Conservation (phyloP, 2,888 invertebrate genomes). For the Hirtodrosophila confusa region DNA sequence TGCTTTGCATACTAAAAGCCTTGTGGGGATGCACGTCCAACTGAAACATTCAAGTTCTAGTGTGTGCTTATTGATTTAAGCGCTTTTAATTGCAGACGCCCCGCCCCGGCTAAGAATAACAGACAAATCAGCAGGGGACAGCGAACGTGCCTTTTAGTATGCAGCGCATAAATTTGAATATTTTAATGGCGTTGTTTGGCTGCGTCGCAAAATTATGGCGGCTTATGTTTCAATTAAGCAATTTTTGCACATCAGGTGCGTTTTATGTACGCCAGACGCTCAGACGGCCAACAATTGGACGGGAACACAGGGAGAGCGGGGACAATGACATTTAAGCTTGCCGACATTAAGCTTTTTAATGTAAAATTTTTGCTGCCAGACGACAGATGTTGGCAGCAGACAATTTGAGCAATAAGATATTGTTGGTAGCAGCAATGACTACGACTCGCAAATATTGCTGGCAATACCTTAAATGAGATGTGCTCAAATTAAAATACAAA, state of each 20-base stretch:
- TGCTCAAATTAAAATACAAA: conserved; percentile 57
- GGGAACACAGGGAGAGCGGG: conserved; percentile 10
- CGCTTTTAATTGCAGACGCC: conserved; percentile 62
- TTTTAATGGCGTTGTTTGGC: conserved; percentile 49
- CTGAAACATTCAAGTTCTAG: conserved; percentile 23
- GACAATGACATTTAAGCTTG: conserved; percentile 51
- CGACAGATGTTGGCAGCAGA: conserved; percentile 60
- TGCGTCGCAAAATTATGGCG: conserved; percentile 63
- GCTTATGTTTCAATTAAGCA: conserved; percentile 80
- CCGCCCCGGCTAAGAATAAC: conserved; percentile 7
- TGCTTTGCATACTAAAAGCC: conserved; percentile 53
- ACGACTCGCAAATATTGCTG: conserved; percentile 24
- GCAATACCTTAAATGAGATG: conserved; percentile 56
- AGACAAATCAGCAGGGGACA: conserved; percentile 14
- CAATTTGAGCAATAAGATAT: conserved; percentile 54
- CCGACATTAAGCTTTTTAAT: conserved; percentile 68
- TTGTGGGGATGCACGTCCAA: neutral
- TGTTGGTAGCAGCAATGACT: conserved; percentile 20
- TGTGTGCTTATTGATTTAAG: conserved; percentile 51
- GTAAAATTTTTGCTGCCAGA: conserved; percentile 39
- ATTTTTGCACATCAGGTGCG: conserved; percentile 76
- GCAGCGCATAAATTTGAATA: conserved; percentile 73
- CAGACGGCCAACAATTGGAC: conserved; percentile 38
- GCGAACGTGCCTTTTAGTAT: conserved; percentile 63
- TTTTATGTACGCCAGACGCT: conserved; percentile 63